Evolutionary conservation across 2,888 invertebrate species (phyloP).

Genomic region (Luffia ferchaultella): DNA sequence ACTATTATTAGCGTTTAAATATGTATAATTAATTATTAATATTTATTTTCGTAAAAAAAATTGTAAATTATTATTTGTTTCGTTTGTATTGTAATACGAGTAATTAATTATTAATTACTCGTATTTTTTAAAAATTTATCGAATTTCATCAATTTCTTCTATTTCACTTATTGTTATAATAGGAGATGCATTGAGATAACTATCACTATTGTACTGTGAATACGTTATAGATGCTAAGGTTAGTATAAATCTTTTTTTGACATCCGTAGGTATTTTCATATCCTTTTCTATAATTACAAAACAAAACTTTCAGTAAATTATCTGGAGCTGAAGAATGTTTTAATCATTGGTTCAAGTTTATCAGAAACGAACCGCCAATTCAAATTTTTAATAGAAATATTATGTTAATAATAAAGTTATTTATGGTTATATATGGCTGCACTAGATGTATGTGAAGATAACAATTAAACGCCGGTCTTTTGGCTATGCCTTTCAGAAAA

Average conservation of each 20-base stretch:
- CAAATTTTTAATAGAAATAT: background rate
- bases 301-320: background rate
- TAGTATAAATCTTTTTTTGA: background rate
- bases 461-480: background rate
- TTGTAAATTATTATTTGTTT: too few relatives aligned
- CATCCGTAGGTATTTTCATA: background rate
- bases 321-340: background rate
- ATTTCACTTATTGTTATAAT: background rate
- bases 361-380: background rate
- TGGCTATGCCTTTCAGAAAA: background rate
- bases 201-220: background rate
- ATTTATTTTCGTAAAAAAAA: too few relatives aligned
- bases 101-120: too few relatives aligned
- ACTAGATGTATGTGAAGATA: background rate
- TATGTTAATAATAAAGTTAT: background rate
- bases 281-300: background rate
- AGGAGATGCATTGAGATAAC: background rate
- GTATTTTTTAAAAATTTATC: too few relatives aligned
- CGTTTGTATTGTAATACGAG: too few relatives aligned
- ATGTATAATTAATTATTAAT: too few relatives aligned
- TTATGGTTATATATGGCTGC: background rate
- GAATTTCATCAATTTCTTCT: background rate
- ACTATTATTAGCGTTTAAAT: too few relatives aligned
- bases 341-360: background rate
- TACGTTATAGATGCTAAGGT: background rate